These are phyloP conservation scores for Eclectus roratus DNA, from an alignment of 2,113 vertebrate genomes.

Conservation along the genomic window DNA sequence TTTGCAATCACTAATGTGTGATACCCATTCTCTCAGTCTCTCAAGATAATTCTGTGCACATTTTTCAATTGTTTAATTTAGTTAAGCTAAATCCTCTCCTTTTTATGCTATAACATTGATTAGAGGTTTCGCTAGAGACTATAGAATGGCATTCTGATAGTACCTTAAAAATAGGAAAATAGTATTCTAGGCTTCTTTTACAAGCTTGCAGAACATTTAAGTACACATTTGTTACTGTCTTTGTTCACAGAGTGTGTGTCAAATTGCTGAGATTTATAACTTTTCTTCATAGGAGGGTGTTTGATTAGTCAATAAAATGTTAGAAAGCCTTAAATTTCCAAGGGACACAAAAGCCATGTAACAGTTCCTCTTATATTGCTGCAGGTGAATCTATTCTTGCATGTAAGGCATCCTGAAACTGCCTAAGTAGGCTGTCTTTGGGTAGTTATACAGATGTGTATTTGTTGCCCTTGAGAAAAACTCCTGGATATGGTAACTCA, in stretches of 20 bases:
- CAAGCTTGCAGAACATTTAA: not conserved
- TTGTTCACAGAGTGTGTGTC: not conserved
- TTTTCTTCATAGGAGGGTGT: not conserved
- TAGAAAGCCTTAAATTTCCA: not conserved
- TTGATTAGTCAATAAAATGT: not conserved
- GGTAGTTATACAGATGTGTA: not conserved
- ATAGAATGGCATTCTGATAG: not conserved
- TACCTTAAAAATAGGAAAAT: not conserved
- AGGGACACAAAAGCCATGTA: not conserved
- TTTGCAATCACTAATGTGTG: not conserved
- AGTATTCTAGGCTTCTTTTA: not conserved
- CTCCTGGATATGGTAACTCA: not conserved
- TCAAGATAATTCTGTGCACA: not conserved
- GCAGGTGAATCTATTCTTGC: not conserved
- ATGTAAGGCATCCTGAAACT: not conserved
- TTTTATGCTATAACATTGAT: not conserved
- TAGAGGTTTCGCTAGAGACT: not conserved
- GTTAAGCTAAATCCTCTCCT: not conserved
- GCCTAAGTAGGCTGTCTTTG: not conserved
- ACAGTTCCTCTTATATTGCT: not conserved
- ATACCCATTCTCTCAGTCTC: not conserved
- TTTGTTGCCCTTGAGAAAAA: not conserved
- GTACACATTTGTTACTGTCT: not conserved
- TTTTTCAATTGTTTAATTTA: slow-evolving; percentile 25
- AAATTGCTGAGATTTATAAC: not conserved